phyloP scores from a whole-genome alignment of 2,113 vertebrate genomes.

The Anas platyrhynchos region DNA sequence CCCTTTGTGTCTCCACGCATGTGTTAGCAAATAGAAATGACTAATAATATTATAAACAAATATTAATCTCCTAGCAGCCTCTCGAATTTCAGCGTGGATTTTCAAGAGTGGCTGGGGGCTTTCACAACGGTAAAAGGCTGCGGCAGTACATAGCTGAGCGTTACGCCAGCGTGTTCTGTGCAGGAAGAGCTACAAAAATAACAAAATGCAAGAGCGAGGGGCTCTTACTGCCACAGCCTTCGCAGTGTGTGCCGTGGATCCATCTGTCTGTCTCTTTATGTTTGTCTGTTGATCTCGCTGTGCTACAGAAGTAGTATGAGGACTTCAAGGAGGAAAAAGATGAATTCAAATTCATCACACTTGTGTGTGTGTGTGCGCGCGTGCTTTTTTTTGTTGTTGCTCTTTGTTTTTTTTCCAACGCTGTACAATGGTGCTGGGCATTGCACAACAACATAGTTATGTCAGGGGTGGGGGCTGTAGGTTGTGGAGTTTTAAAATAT shows the following conservation, averaged over 20 bases:
- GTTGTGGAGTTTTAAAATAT: neutral
- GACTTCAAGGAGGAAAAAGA: neutral
- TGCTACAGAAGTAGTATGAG: neutral
- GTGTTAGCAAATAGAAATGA: neutral
- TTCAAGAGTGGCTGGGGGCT: neutral
- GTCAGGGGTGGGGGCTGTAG: neutral
- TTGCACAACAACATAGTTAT: neutral
- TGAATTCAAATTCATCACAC: neutral
- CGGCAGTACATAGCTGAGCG: neutral
- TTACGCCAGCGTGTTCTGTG: neutral
- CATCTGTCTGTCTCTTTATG: neutral
- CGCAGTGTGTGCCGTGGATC: neutral
- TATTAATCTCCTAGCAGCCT: neutral
- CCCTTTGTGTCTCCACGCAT: neutral
- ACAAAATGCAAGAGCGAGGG: neutral
- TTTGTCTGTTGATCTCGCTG: neutral
- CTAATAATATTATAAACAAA: neutral
- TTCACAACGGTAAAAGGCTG: neutral
- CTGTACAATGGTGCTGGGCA: accelerated
- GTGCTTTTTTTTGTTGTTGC: no score
- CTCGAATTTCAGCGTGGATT: neutral
- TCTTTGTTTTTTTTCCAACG: neutral
- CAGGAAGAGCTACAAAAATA: neutral
- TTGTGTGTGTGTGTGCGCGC: neutral
- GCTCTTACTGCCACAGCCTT: neutral